These are phyloP conservation scores for Penaeus monodon DNA, from an alignment of 2,888 invertebrate species.

Conservation along the genomic window DNA sequence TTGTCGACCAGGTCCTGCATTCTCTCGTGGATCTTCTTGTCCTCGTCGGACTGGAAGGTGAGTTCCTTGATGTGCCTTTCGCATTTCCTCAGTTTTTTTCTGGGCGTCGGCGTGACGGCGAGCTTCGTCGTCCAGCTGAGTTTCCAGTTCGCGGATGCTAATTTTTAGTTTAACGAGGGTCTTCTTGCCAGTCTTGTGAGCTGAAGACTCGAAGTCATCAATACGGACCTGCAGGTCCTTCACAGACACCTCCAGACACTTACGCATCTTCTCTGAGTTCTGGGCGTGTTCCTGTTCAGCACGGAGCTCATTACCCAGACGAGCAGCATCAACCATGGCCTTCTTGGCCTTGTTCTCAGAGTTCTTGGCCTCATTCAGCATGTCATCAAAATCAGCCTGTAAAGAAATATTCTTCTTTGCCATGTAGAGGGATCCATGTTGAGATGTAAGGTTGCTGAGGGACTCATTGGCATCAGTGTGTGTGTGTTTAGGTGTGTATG, in stretches of 20 bases:
- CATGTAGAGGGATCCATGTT: too few relatives aligned
- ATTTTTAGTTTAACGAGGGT: too few relatives aligned
- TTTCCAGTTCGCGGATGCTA: constrained; percentile 38
- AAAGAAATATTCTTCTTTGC: too few relatives aligned
- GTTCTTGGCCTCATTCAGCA: too few relatives aligned
- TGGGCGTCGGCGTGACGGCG: constrained; percentile 73
- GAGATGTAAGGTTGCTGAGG: too few relatives aligned
- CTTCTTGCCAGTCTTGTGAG: too few relatives aligned
- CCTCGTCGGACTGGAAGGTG: constrained; percentile 84
- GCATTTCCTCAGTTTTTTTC: constrained; percentile 74
- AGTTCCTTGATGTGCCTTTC: constrained; percentile 73
- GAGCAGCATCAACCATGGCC: constrained; percentile 90
- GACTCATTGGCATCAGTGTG: too few relatives aligned
- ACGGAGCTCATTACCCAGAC: constrained; percentile 91
- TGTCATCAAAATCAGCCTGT: too few relatives aligned
- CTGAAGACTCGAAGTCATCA: constrained; percentile 66
- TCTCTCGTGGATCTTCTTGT: constrained; percentile 99
- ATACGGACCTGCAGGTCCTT: constrained; percentile 75
- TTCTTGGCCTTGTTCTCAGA: too few relatives aligned
- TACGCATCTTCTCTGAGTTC: constrained; percentile 93
- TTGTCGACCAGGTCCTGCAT: constrained; percentile 99
- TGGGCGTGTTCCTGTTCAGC: constrained; percentile 86
- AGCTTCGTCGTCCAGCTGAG: constrained; percentile 71
- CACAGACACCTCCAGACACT: constrained; percentile 91
- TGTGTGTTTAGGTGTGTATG: too few relatives aligned